These are phyloP conservation scores for Podarcis muralis DNA, from an alignment of 2,113 vertebrate genomes.

Conservation along the genomic window DNA sequence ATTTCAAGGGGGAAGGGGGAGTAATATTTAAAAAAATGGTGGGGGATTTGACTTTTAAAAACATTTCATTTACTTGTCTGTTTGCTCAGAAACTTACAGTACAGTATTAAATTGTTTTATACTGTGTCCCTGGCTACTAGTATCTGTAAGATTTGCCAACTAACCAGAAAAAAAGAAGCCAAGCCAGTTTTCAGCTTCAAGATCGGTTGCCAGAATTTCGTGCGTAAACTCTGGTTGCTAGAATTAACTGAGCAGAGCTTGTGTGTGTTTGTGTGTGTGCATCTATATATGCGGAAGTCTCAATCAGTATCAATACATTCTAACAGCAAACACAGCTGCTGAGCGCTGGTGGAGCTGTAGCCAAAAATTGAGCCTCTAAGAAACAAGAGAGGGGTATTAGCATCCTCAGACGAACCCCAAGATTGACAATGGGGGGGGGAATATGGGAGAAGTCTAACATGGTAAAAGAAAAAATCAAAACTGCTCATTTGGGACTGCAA, in stretches of 20 bases:
- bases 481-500: too few species aligned
- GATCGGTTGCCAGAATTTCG: background rate
- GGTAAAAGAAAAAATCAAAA: background rate
- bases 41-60: background rate
- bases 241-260: background rate
- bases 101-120: background rate
- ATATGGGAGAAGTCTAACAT: background rate
- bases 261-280: rapidly evolving
- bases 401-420: too few species aligned
- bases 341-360: background rate
- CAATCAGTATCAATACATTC: background rate
- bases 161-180: background rate
- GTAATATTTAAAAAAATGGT: background rate
- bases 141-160: background rate
- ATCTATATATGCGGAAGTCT: background rate
- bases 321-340: background rate
- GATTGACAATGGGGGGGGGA: too few species aligned
- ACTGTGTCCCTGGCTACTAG: background rate
- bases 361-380: background rate
- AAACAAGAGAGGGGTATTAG: background rate
- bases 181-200: background rate
- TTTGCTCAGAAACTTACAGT: background rate
- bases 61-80: background rate
- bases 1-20: background rate
- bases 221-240: background rate